Evolutionary conservation across 2,113 vertebrate species (phyloP).

Genomic region (Pomatostomus ruficeps): DNA sequence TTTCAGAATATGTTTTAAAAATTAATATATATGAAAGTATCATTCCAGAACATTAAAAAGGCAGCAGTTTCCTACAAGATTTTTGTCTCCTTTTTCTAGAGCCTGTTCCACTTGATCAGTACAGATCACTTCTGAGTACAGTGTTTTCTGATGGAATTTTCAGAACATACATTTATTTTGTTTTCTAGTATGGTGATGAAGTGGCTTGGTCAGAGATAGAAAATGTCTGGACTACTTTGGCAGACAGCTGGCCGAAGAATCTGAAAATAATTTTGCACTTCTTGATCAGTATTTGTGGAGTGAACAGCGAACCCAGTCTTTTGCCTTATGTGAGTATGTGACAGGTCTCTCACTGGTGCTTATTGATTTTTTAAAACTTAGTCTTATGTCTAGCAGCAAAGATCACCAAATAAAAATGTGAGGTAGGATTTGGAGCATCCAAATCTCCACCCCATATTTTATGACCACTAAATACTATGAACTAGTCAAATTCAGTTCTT

Average conservation of each 20-base stretch:
- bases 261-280: conserved; percentile 98
- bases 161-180: not conserved
- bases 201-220: conserved; percentile 98
- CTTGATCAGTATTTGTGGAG: conserved; percentile 96
- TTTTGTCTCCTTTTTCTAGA: not conserved
- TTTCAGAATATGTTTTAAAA: not conserved
- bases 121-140: not conserved
- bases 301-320: conserved; percentile 96
- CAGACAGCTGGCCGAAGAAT: conserved; percentile 98
- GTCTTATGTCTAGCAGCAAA: not conserved
- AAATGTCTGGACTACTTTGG: conserved; percentile 97
- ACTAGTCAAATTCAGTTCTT: not conserved
- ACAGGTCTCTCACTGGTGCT: not conserved
- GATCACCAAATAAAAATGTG: not conserved
- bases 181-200: conserved; percentile 92
- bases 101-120: not conserved
- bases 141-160: not conserved
- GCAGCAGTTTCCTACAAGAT: not conserved
- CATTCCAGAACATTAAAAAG: not conserved
- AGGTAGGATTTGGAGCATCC: not conserved
- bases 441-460: not conserved
- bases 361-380: not conserved
- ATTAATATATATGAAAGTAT: not conserved
- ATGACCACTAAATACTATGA: not conserved
- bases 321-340: conserved; percentile 90